A percentile compares a stretch with the other conserved stretches of the same genome.
Evolutionary conservation across 2,888 invertebrate species (phyloP).

Genomic region (Pachymerium ferrugineum): DNA sequence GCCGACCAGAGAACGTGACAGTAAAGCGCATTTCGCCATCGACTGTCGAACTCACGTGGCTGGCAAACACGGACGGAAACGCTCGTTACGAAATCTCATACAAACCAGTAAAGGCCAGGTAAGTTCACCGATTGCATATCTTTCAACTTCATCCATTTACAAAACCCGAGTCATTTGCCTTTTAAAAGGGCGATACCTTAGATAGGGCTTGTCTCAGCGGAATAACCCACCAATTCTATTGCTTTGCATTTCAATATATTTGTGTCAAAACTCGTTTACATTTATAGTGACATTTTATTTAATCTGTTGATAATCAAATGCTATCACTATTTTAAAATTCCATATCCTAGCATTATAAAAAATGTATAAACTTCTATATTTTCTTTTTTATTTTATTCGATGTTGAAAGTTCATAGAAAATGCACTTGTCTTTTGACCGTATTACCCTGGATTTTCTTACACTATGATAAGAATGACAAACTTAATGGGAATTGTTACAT

Average conservation of each 20-base stretch:
- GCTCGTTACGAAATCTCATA: slow-evolving; percentile 85
- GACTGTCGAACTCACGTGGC: slow-evolving; percentile 77
- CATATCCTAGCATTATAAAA: too few relatives aligned
- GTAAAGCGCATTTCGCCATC: slow-evolving; percentile 80
- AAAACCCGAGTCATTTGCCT: background rate
- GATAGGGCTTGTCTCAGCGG: background rate
- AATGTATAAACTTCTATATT: too few relatives aligned
- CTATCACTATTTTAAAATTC: too few relatives aligned
- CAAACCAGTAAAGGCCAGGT: slow-evolving; percentile 87
- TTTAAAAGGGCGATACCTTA: background rate
- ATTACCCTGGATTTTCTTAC: too few relatives aligned
- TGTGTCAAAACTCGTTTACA: too few relatives aligned
- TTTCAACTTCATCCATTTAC: background rate
- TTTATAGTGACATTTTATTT: too few relatives aligned
- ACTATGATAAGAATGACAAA: too few relatives aligned
- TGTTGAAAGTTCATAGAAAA: too few relatives aligned
- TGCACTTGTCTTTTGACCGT: too few relatives aligned
- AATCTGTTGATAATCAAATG: too few relatives aligned
- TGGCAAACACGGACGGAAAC: slow-evolving; percentile 65
- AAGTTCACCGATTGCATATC: slow-evolving; percentile 45
- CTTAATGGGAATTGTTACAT: too few relatives aligned
- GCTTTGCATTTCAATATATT: background rate
- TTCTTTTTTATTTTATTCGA: too few relatives aligned
- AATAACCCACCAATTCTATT: background rate
- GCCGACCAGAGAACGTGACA: slow-evolving; percentile 70